phyloP scores from a whole-genome alignment of 2,888 invertebrate genomes.

The Bedellia somnulentella region DNA sequence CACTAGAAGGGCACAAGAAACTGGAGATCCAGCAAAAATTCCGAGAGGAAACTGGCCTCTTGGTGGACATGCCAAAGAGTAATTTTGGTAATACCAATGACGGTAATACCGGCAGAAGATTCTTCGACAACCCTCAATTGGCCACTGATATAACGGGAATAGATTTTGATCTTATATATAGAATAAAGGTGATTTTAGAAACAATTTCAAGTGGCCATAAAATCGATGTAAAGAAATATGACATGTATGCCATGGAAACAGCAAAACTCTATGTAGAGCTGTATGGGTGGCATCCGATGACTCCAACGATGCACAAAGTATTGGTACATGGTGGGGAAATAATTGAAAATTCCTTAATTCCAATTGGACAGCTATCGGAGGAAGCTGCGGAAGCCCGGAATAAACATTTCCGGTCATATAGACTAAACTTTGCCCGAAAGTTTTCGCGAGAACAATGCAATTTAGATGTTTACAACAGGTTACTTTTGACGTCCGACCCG shows the following conservation, averaged over 20 bases:
- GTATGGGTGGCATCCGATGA: constrained; percentile 2
- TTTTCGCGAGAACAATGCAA: constrained; percentile 11
- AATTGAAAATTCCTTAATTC: background rate
- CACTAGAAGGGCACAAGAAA: constrained; percentile 8
- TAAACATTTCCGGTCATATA: constrained; percentile 14
- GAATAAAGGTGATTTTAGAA: background rate
- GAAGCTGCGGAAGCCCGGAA: constrained; percentile 16
- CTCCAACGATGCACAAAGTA: constrained; percentile 4
- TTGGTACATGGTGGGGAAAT: constrained; percentile 2
- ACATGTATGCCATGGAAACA: background rate
- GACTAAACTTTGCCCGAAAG: constrained; percentile 13
- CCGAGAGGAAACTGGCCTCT: constrained; percentile 7
- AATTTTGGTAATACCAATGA: constrained; percentile 9
- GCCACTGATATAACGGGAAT: constrained; percentile 17
- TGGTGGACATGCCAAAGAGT: constrained; percentile 12
- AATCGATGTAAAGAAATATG: constrained; percentile 2
- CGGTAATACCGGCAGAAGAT: constrained; percentile 11
- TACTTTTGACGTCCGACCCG: constrained; percentile 12
- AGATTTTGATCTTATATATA: constrained; percentile 12
- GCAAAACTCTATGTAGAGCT: background rate
- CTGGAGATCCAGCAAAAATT: constrained; percentile 7
- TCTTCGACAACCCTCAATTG: constrained; percentile 12
- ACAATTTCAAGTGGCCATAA: background rate
- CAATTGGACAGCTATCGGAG: constrained; percentile 12
- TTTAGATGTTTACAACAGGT: constrained; percentile 12